phyloP scores from a whole-genome alignment of 2,888 invertebrate genomes.

The Philonicus albiceps region DNA sequence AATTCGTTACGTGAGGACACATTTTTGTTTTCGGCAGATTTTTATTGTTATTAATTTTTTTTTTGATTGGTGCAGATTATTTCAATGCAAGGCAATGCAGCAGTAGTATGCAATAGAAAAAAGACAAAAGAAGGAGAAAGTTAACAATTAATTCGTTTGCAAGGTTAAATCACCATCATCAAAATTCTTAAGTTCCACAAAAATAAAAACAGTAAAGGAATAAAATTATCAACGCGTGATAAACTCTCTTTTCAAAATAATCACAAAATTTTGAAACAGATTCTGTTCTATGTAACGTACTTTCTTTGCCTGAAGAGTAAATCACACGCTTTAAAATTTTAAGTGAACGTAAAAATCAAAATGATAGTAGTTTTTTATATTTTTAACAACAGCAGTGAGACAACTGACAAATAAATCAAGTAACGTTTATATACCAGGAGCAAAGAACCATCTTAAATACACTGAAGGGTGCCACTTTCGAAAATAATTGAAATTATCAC shows the following conservation, averaged over 20 bases:
- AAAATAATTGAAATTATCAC: neutral
- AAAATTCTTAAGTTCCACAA: neutral
- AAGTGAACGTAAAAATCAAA: constrained; percentile 3
- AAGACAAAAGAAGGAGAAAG: constrained; percentile 32
- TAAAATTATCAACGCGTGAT: neutral
- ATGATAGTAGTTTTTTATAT: constrained; percentile 2
- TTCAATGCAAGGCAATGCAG: constrained; percentile 22
- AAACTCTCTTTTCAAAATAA: neutral
- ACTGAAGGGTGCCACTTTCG: constrained; percentile 26
- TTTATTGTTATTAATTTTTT: neutral
- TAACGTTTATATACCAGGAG: constrained; percentile 16
- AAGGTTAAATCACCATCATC: constrained; percentile 1
- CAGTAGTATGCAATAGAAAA: constrained; percentile 37
- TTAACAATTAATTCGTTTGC: neutral
- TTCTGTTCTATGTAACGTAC: neutral
- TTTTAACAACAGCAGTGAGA: constrained; percentile 25
- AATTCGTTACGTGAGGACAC: neutral
- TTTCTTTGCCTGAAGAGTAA: neutral
- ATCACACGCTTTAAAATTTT: neutral
- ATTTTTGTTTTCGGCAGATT: constrained; percentile 13
- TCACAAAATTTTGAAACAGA: neutral
- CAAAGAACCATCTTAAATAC: constrained; percentile 23
- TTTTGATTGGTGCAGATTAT: neutral
- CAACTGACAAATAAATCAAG: constrained; percentile 4
- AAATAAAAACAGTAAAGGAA: neutral